Percentiles rank a stretch among this genome's conserved stretches.
Conservation (phyloP, 2,113 vertebrate species). For the Mystacornis crossleyi region DNA sequence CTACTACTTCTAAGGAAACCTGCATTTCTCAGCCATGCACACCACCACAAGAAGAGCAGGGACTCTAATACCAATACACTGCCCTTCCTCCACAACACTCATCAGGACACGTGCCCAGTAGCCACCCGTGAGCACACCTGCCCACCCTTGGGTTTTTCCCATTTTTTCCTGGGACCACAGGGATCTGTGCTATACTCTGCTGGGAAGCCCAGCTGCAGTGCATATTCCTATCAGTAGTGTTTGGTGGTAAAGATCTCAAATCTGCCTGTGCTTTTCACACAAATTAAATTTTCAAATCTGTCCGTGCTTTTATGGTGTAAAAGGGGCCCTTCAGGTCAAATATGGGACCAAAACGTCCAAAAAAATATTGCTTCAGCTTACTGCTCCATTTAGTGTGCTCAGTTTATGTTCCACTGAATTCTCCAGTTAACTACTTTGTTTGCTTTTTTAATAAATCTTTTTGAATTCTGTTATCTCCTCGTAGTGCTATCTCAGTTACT, state of each 20-base stretch:
- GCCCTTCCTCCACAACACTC: neutral
- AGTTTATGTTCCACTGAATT: neutral
- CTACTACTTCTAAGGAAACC: neutral
- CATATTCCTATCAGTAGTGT: neutral
- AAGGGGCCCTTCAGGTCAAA: neutral
- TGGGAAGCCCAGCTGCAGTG: neutral
- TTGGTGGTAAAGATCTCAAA: neutral
- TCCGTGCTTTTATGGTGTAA: neutral
- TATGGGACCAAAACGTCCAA: neutral
- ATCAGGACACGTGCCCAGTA: neutral
- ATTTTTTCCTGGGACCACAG: neutral
- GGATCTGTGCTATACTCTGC: neutral
- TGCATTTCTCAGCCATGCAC: neutral
- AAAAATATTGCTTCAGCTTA: neutral
- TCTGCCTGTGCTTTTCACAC: neutral
- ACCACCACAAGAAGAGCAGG: neutral
- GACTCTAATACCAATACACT: neutral
- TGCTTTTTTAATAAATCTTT: conserved; percentile 45
- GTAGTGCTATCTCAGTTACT: neutral
- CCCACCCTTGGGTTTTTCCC: neutral
- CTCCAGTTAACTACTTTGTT: conserved; percentile 13
- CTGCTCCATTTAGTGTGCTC: neutral
- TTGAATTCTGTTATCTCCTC: conserved; percentile 46
- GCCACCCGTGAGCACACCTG: neutral
- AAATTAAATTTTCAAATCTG: too few relatives aligned